Conservation (phyloP, 2,797 vertebrate genomes). For the Merluccius polli region DNA sequence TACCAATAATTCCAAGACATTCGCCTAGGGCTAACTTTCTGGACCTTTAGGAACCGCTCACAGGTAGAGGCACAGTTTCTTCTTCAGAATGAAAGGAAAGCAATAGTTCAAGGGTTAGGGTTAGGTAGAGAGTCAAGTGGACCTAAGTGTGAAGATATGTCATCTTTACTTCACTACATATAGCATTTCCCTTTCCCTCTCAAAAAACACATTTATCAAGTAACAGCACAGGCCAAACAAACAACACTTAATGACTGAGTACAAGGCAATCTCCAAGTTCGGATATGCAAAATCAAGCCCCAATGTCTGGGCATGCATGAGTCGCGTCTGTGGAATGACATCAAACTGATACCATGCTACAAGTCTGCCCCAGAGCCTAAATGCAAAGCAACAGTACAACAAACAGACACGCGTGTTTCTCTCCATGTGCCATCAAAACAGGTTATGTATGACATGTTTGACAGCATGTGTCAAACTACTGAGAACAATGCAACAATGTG, state of each 20-base stretch:
- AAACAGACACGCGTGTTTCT: not conserved
- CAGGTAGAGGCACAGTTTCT: too few species aligned
- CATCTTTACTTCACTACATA: not conserved
- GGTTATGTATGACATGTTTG: constrained; percentile 14
- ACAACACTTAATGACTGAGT: constrained; percentile 16
- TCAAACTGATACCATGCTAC: not conserved
- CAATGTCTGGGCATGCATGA: not conserved
- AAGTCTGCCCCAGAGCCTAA: not conserved
- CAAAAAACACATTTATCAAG: constrained; percentile 11
- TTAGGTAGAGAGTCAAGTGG: too few species aligned
- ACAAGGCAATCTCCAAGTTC: constrained; percentile 12
- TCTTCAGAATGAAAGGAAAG: too few species aligned
- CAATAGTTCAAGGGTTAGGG: too few species aligned
- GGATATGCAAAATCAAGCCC: not conserved
- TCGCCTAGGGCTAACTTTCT: too few species aligned
- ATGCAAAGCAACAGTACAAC: not conserved
- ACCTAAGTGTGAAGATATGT: not conserved
- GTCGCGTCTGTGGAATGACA: not conserved
- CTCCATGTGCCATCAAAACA: not conserved
- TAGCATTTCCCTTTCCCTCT: not conserved
- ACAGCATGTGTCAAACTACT: not conserved
- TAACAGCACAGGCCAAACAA: constrained; percentile 23
- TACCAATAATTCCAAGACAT: too few species aligned
- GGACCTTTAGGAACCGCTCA: too few species aligned
- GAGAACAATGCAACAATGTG: too few species aligned